Conservation (phyloP, 2,888 invertebrate species). For the Macrophya annulata region DNA sequence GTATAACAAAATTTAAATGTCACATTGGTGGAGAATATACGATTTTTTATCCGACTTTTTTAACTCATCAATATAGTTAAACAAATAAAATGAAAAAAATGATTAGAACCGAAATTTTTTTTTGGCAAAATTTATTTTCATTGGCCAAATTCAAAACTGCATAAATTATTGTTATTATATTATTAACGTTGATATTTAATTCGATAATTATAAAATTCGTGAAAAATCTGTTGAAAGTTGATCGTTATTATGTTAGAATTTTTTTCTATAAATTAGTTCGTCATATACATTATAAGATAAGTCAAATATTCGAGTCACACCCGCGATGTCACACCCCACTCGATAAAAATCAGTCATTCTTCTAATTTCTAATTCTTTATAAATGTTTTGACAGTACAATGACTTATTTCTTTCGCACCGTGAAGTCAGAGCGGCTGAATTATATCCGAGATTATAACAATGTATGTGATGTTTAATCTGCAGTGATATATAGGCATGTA, state of each 20-base stretch:
- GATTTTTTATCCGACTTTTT: background rate
- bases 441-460: background rate
- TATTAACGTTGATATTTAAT: background rate
- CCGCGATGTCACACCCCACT: background rate
- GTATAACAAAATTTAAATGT: background rate
- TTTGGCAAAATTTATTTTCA: background rate
- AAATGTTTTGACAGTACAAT: background rate
- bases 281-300: background rate
- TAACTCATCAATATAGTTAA: background rate
- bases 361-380: background rate
- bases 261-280: too few relatives aligned
- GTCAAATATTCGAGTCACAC: background rate
- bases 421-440: background rate
- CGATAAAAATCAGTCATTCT: constrained; percentile 1
- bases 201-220: background rate
- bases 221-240: background rate
- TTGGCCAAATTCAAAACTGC: background rate
- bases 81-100: background rate
- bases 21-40: background rate
- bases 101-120: background rate
- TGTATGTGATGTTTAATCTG: background rate
- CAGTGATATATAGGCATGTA: too few relatives aligned
- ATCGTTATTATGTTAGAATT: background rate
- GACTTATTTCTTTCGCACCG: background rate
- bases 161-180: background rate